phyloP scores from a whole-genome alignment of 2,113 vertebrate species.

The Zosterops japonicus region DNA sequence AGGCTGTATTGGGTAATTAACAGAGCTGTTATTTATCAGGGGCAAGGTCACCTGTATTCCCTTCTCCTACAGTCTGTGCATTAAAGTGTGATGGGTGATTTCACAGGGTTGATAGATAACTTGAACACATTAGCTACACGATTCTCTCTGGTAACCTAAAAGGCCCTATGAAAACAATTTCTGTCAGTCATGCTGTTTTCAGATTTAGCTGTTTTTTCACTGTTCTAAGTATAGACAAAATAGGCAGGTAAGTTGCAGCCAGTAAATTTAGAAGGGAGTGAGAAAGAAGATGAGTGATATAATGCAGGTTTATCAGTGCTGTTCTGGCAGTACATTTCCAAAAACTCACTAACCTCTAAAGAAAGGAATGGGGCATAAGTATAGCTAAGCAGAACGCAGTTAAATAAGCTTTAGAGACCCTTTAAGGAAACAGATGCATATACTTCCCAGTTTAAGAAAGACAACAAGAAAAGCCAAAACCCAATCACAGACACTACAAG shows the following conservation, averaged over 20 bases:
- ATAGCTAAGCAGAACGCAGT: background rate
- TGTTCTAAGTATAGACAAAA: background rate
- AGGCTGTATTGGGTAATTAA: background rate
- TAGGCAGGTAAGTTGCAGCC: background rate
- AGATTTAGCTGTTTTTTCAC: background rate
- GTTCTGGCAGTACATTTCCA: background rate
- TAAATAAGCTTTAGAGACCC: background rate
- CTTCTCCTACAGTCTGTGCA: background rate
- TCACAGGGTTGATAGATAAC: background rate
- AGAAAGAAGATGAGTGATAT: background rate
- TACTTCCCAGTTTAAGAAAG: background rate
- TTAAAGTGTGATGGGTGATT: background rate
- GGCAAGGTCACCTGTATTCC: background rate
- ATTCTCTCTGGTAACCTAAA: background rate
- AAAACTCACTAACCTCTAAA: background rate
- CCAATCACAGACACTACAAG: background rate
- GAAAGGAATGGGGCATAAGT: accelerated
- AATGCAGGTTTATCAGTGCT: background rate
- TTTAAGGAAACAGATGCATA: background rate
- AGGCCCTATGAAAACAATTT: background rate
- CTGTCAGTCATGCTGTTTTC: background rate
- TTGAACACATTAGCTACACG: background rate
- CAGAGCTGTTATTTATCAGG: background rate
- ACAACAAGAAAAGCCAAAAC: background rate
- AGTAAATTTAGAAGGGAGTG: background rate